Evolutionary conservation across 2,113 vertebrate species (phyloP).

Genomic region (Noctilio leporinus): DNA sequence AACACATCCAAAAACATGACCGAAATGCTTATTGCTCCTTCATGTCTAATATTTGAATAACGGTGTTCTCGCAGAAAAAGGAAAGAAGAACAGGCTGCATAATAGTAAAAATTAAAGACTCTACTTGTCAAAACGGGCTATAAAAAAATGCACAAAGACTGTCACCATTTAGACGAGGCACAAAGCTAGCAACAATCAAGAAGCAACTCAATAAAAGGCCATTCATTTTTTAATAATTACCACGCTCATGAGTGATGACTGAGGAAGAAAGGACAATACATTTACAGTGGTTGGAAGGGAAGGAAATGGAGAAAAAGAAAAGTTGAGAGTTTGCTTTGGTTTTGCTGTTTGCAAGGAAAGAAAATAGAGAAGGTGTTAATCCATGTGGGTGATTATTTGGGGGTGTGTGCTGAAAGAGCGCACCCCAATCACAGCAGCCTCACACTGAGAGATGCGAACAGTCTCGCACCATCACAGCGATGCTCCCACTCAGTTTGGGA

Average conservation of each 20-base stretch:
- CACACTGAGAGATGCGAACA: slow-evolving; percentile 17
- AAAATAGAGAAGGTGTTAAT: slow-evolving; percentile 76
- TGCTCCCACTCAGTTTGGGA: background rate
- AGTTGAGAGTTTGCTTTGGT: slow-evolving; percentile 75
- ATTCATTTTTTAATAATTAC: slow-evolving; percentile 89
- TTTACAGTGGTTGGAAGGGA: slow-evolving; percentile 82
- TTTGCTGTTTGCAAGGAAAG: slow-evolving; percentile 71
- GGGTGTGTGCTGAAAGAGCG: slow-evolving; percentile 10
- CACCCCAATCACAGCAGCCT: background rate
- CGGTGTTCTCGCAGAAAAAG: slow-evolving; percentile 83
- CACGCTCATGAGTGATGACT: slow-evolving; percentile 96
- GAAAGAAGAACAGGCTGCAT: slow-evolving; percentile 62
- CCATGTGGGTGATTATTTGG: slow-evolving; percentile 40
- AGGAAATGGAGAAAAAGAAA: slow-evolving; percentile 77
- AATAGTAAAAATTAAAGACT: slow-evolving; percentile 44
- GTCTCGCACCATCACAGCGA: background rate
- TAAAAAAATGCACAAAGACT: slow-evolving; percentile 40
- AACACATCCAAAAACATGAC: slow-evolving; percentile 44
- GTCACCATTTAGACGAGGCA: slow-evolving; percentile 81
- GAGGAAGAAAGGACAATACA: slow-evolving; percentile 87
- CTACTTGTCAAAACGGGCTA: slow-evolving; percentile 34
- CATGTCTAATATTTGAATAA: slow-evolving; percentile 80
- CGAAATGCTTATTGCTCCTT: slow-evolving; percentile 78
- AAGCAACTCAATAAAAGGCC: slow-evolving; percentile 79
- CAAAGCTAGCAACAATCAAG: slow-evolving; percentile 86